These are phyloP conservation scores for Neoseiulus cucumeris DNA, from an alignment of 1,140 invertebrate species.

Conservation along the genomic window DNA sequence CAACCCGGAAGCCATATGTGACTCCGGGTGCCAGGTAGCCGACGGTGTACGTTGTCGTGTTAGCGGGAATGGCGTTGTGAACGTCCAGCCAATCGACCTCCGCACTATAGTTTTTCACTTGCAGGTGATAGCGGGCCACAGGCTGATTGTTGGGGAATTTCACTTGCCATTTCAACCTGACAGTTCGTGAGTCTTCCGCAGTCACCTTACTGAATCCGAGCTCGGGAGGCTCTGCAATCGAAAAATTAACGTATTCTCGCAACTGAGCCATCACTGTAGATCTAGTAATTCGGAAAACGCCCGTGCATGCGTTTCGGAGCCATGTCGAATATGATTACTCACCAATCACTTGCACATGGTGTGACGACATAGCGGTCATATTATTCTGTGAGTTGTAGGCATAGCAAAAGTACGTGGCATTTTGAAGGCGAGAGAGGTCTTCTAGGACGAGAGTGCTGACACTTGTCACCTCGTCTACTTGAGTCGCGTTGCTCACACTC, in stretches of 20 bases:
- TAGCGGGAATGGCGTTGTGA: constrained; percentile 16
- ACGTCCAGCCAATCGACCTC: constrained; percentile 15
- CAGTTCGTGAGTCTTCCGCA: constrained; percentile 17
- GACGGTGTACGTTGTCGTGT: constrained; percentile 16
- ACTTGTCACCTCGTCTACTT: constrained; percentile 11
- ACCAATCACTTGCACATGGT: constrained; percentile 18
- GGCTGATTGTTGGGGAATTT: constrained; percentile 19
- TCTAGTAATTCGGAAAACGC: too few relatives aligned
- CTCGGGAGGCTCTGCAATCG: constrained; percentile 19
- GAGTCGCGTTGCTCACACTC: constrained; percentile 4
- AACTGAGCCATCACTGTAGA: too few relatives aligned
- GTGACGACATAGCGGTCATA: constrained; percentile 12
- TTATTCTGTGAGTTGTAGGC: constrained; percentile 17
- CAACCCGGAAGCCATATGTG: constrained; percentile 21
- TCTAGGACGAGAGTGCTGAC: constrained; percentile 14
- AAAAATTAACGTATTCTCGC: constrained; percentile 12
- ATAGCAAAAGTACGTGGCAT: constrained; percentile 18
- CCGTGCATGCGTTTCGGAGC: too few relatives aligned
- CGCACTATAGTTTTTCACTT: constrained; percentile 20
- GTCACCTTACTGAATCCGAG: constrained; percentile 18
- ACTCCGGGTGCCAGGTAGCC: constrained; percentile 18
- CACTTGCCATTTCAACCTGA: constrained; percentile 17
- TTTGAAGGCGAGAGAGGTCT: constrained; percentile 15
- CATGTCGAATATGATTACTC: not conserved
- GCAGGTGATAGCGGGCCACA: constrained; percentile 18